phyloP scores from a whole-genome alignment of 1,140 invertebrate genomes.

The Calliopsis andreniformis region DNA sequence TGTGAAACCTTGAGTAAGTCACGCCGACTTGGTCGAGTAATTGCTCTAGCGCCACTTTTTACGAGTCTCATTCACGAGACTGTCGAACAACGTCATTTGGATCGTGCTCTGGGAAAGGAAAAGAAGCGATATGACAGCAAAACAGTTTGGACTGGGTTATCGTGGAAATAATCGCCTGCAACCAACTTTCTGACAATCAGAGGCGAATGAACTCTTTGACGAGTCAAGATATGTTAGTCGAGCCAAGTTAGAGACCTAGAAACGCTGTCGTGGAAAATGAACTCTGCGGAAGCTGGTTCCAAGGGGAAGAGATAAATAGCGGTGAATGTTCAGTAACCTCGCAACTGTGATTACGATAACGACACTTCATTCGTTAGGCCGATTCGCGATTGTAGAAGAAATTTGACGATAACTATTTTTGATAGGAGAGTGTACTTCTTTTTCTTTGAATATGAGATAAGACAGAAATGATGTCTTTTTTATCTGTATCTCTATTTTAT shows the following conservation, averaged over 20 bases:
- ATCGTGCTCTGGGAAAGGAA: not conserved
- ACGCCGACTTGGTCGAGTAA: too few relatives aligned
- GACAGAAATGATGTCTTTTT: too few relatives aligned
- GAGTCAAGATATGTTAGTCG: too few relatives aligned
- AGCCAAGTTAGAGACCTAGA: conserved; percentile 6
- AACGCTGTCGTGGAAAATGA: not conserved
- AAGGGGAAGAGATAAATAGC: not conserved
- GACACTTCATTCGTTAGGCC: too few relatives aligned
- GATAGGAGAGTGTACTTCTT: too few relatives aligned
- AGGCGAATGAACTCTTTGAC: not conserved
- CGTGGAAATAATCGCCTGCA: conserved; percentile 25
- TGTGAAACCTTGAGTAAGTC: too few relatives aligned
- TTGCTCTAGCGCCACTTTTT: not conserved
- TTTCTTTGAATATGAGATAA: too few relatives aligned
- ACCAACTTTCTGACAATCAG: conserved; percentile 18
- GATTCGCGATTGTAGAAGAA: too few relatives aligned
- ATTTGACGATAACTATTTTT: too few relatives aligned
- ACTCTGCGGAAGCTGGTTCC: not conserved
- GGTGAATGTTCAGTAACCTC: not conserved
- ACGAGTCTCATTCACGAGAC: not conserved
- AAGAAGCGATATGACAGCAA: conserved; percentile 24
- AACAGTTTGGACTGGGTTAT: conserved; percentile 15
- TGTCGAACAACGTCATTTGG: too few relatives aligned
- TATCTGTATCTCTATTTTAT: too few relatives aligned
- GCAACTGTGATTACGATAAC: too few relatives aligned